phyloP scores from a whole-genome alignment of 2,888 invertebrate species.

The Andrena bucephala region DNA sequence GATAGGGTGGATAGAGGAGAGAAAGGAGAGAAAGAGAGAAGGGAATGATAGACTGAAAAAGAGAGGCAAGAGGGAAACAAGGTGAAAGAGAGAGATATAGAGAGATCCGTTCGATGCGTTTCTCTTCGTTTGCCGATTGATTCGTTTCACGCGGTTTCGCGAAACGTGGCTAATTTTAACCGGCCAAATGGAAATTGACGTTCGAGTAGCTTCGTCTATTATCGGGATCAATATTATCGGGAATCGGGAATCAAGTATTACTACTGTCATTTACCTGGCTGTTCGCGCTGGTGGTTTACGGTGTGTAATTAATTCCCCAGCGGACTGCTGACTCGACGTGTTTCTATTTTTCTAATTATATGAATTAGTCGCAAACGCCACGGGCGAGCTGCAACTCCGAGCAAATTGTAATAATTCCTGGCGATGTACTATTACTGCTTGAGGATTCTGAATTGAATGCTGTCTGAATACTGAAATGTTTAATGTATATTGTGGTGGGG shows the following conservation, averaged over 20 bases:
- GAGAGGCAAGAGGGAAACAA: no score
- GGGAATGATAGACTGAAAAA: no score
- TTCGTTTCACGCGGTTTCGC: slow-evolving; percentile 64
- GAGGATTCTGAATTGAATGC: not conserved
- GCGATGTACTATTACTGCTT: not conserved
- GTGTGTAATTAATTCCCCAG: slow-evolving; percentile 30
- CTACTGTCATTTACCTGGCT: slow-evolving; percentile 21
- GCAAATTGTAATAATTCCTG: not conserved
- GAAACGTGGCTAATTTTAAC: slow-evolving; percentile 67
- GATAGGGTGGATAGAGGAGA: no score
- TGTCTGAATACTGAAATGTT: no score
- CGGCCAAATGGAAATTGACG: slow-evolving; percentile 73
- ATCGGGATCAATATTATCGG: slow-evolving; percentile 52
- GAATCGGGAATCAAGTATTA: slow-evolving; percentile 35
- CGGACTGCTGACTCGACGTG: not conserved
- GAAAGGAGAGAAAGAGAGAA: no score
- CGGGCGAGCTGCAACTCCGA: not conserved
- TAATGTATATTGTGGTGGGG: no score
- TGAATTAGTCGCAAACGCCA: not conserved
- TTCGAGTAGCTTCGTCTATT: slow-evolving; percentile 55
- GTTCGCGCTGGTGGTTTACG: not conserved
- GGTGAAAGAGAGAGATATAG: no score
- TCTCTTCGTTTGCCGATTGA: slow-evolving; percentile 67
- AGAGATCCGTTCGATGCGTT: slow-evolving; percentile 61
- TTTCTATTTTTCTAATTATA: slow-evolving; percentile 1